phyloP scores from a whole-genome alignment of 1,140 invertebrate genomes.

The Venturia canescens region DNA sequence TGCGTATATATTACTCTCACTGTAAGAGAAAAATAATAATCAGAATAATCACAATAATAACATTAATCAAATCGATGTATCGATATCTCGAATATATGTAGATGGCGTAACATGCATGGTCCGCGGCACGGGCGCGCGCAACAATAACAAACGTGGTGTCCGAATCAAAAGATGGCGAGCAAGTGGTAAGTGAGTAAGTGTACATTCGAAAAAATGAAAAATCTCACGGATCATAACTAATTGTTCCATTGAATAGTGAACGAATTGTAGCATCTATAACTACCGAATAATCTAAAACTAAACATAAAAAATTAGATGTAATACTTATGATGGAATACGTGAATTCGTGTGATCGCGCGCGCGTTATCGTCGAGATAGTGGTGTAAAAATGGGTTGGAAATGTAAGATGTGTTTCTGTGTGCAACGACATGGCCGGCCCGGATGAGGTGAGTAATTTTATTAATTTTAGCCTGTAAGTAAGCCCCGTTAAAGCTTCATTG shows the following conservation, averaged over 20 bases:
- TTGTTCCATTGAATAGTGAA: neutral
- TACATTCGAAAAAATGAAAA: constrained; percentile 12
- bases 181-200: neutral
- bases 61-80: neutral
- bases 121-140: neutral
- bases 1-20: too few relatives aligned
- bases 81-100: neutral
- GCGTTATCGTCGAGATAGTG: neutral
- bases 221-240: neutral
- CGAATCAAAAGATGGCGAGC: constrained; percentile 14
- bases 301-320: neutral
- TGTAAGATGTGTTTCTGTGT: constrained; percentile 19
- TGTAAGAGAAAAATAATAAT: too few relatives aligned
- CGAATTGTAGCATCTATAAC: neutral
- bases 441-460: constrained; percentile 26
- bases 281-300: neutral
- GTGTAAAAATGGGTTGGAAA: constrained; percentile 27
- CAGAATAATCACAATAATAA: too few relatives aligned
- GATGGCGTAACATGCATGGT: neutral
- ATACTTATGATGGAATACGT: neutral
- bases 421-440: constrained; percentile 27
- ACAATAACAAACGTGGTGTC: neutral
- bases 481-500: neutral
- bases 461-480: constrained; percentile 22
- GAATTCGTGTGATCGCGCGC: constrained; percentile 1